Conservation (phyloP, 2,797 vertebrate species). For the Enteromius mattozi region DNA sequence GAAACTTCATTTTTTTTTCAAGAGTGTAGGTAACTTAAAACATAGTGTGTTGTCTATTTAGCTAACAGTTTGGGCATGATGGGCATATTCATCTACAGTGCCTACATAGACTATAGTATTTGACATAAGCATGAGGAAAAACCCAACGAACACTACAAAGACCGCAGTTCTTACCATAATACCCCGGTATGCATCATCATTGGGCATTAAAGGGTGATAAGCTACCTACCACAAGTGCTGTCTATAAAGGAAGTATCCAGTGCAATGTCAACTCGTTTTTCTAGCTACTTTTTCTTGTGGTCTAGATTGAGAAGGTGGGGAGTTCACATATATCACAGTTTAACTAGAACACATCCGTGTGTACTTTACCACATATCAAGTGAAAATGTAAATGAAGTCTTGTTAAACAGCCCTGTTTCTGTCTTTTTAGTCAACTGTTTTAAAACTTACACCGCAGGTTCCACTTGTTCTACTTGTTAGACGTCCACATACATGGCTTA, state of each 20-base stretch:
- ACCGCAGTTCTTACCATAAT: not conserved
- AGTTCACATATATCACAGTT: constrained; percentile 12
- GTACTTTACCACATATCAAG: constrained; percentile 28
- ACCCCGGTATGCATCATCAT: not conserved
- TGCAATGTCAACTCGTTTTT: not conserved
- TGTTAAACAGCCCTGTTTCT: not conserved
- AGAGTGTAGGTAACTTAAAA: not conserved
- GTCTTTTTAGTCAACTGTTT: not conserved
- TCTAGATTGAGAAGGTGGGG: constrained; percentile 36
- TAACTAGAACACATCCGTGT: constrained; percentile 11
- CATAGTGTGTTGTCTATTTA: not conserved
- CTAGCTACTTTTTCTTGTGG: constrained; percentile 13
- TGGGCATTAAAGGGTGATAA: not conserved
- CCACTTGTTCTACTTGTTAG: constrained; percentile 4
- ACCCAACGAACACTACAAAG: not conserved
- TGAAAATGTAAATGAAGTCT: not conserved
- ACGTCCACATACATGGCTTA: not conserved
- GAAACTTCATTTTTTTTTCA: not conserved
- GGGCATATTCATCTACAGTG: not conserved
- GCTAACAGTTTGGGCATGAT: not conserved
- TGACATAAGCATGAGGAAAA: not conserved
- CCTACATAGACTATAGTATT: not conserved
- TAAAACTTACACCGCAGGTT: not conserved
- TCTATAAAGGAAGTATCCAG: not conserved
- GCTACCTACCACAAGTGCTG: not conserved